These are phyloP conservation scores for Teinopalpus imperialis DNA, from an alignment of 2,888 invertebrate species.

Conservation along the genomic window DNA sequence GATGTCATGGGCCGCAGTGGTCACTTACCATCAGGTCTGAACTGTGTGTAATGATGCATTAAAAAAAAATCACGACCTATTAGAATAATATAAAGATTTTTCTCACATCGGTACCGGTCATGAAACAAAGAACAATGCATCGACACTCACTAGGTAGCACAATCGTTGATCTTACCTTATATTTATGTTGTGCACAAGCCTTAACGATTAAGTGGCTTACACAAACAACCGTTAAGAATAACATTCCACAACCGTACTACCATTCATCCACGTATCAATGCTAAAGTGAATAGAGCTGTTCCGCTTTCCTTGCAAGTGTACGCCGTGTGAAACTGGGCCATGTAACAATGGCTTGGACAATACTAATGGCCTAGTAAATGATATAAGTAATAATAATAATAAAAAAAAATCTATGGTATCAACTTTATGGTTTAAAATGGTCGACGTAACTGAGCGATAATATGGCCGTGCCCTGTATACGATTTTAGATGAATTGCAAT, in stretches of 20 bases:
- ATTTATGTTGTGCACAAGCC: constrained; percentile 14
- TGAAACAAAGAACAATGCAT: constrained; percentile 17
- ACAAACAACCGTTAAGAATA: constrained; percentile 25
- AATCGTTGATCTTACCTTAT: constrained; percentile 6
- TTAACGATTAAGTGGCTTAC: constrained; percentile 2
- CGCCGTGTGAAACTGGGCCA: constrained; percentile 55
- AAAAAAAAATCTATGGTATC: too few relatives aligned
- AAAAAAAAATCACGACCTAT: too few relatives aligned
- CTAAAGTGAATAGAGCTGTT: constrained; percentile 39
- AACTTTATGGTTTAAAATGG: too few relatives aligned
- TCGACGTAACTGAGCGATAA: too few relatives aligned
- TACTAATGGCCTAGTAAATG: constrained; percentile 31
- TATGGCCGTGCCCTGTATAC: too few relatives aligned
- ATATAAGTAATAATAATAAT: too few relatives aligned
- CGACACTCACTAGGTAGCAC: neutral
- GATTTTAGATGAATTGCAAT: too few relatives aligned
- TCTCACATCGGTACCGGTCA: neutral
- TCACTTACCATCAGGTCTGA: too few relatives aligned
- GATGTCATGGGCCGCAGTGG: too few relatives aligned
- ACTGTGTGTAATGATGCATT: too few relatives aligned
- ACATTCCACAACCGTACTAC: constrained; percentile 37
- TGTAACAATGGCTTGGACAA: constrained; percentile 40
- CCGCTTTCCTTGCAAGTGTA: constrained; percentile 46
- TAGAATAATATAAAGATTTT: neutral
- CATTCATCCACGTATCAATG: constrained; percentile 51